Conservation (phyloP, 2,113 vertebrate genomes). For the Chascanopsetta lugubris region DNA sequence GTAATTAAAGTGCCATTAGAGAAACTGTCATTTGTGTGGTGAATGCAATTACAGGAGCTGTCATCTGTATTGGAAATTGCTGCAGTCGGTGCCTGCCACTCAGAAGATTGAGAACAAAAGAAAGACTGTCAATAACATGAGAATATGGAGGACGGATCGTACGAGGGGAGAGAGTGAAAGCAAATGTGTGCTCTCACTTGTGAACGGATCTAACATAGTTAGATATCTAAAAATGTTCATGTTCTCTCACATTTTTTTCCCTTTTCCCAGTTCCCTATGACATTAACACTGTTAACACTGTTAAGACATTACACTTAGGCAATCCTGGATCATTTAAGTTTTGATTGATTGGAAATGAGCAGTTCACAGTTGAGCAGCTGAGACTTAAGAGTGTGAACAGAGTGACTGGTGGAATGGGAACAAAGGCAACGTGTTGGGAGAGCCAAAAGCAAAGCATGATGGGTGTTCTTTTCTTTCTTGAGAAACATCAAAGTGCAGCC, state of each 20-base stretch:
- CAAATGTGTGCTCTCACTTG: slow-evolving; percentile 15
- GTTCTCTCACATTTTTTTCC: neutral
- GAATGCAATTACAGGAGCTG: slow-evolving; percentile 69
- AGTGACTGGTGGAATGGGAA: neutral
- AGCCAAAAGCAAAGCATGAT: neutral
- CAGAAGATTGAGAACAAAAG: slow-evolving; percentile 54
- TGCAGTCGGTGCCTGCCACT: slow-evolving; percentile 17
- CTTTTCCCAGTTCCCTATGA: neutral
- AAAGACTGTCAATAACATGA: slow-evolving; percentile 51
- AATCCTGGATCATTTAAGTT: too few species aligned
- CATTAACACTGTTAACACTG: too few species aligned
- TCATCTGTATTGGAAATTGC: slow-evolving; percentile 39
- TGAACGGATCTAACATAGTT: neutral
- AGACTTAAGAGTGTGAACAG: neutral
- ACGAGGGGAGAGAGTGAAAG: slow-evolving; percentile 21
- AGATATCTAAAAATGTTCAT: neutral
- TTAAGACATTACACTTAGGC: too few species aligned
- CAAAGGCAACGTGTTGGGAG: neutral
- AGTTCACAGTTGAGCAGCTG: neutral
- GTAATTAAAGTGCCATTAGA: slow-evolving; percentile 42
- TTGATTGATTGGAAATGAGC: neutral
- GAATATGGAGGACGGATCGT: neutral
- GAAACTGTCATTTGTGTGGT: slow-evolving; percentile 54
- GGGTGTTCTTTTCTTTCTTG: neutral
- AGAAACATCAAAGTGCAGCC: slow-evolving; percentile 6